Evolutionary conservation across 2,113 vertebrate species (phyloP), one percentile per base, ranked within the genome.

Genomic region (Dissostichus mawsoni): DNA sequence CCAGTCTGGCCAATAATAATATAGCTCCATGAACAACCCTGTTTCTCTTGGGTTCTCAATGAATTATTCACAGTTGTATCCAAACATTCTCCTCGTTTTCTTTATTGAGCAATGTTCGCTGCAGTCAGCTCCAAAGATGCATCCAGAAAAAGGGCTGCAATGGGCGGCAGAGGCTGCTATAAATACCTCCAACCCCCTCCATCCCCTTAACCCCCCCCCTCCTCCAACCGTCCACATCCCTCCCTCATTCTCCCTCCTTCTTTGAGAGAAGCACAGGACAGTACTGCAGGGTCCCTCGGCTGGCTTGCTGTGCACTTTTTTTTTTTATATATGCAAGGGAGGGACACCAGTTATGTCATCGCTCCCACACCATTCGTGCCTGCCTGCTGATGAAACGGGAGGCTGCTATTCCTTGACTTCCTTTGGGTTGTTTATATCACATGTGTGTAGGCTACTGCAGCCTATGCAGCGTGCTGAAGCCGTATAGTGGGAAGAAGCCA

Each of bases 271-370:
- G 83, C 89, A 89, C 87, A 77, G 69, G 81, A 91, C 85, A 90
- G 78, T 67, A 94, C 88, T 90, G 92, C 93, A 94, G 92, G 84
- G 80, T 92, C 85, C 74, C 65, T 89, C 63, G 50, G 69, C 80
- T 90, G 78, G 81, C 66, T 91, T 53, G 71, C 72, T 87, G 69
- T 84, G 76, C 88, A 88, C 82, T 93, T 90, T 25, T 25, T 25
- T 25, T 25, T 25, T 89, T 85, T 70, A 82, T 87, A 67, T 85
- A 83, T 87, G 69, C 74, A 89, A 87, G 84, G 80, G 82, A 92
- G 80, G 83, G 76, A 87, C 90, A 72, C 82, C 81, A 74, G 90
- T 94, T 94, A 93, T 94, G 92, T 94, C 92, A 94, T 89, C 81
- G 77, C 84, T 90, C 71, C 84, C 66, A 72, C 84, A 87, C 82